Conservation (phyloP, 2,113 vertebrate genomes). For the Thunnus thynnus region DNA sequence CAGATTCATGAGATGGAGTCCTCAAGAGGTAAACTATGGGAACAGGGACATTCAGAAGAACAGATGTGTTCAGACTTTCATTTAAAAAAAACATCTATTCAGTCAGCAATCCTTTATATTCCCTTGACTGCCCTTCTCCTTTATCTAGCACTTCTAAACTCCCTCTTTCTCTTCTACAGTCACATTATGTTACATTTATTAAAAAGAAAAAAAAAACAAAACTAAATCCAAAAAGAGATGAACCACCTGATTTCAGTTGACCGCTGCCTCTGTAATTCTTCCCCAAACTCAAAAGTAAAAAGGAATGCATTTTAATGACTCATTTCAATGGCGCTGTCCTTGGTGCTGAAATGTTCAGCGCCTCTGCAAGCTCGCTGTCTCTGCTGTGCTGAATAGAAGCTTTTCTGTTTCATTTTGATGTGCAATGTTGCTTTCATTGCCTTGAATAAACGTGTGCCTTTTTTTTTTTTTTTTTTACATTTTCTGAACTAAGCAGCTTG, state of each 20-base stretch:
- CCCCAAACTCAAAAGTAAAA: no score
- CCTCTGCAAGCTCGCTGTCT: neutral
- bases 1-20: no score
- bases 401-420: conserved; percentile 39
- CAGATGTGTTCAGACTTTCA: neutral
- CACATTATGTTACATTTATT: neutral
- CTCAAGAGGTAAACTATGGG: neutral
- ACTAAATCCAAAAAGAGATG: neutral
- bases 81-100: neutral
- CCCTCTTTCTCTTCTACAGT: neutral
- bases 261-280: neutral
- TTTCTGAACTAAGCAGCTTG: conserved; percentile 48
- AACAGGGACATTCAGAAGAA: neutral
- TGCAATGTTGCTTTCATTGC: conserved; percentile 30
- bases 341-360: conserved; percentile 29
- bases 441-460: conserved; percentile 21
- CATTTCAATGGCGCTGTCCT: conserved; percentile 24
- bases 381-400: conserved; percentile 28
- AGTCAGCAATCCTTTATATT: neutral
- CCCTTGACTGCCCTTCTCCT: neutral
- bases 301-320: neutral
- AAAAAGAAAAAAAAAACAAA: neutral
- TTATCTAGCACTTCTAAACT: neutral
- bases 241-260: neutral
- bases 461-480: conserved; percentile 2